These are phyloP conservation scores for Meloidogyne chitwoodi DNA, from an alignment of 1,140 invertebrate genomes.

Conservation along the genomic window DNA sequence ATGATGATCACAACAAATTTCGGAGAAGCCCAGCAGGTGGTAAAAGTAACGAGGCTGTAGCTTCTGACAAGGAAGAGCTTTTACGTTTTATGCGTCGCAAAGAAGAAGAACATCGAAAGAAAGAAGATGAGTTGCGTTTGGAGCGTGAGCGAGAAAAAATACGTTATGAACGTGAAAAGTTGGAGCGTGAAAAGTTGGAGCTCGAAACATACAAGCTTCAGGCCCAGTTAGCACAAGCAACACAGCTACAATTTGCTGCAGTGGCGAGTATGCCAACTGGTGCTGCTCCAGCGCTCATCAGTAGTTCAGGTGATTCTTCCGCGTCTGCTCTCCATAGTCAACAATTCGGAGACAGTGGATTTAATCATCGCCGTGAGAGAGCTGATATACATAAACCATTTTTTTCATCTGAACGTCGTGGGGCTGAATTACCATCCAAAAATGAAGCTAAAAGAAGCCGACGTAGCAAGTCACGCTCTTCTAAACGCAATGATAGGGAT, in stretches of 20 bases:
- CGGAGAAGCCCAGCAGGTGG: neutral
- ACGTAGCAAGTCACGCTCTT: neutral
- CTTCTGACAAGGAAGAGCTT: slow-evolving; percentile 17
- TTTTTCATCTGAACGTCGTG: neutral
- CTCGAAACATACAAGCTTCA: slow-evolving; percentile 30
- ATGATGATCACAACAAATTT: neutral
- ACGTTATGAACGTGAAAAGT: slow-evolving; percentile 37
- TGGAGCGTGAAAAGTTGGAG: slow-evolving; percentile 37
- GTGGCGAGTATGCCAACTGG: neutral
- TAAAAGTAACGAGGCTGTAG: neutral
- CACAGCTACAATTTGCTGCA: slow-evolving; percentile 15
- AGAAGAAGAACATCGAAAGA: slow-evolving; percentile 37
- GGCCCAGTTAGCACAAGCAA: slow-evolving; percentile 25
- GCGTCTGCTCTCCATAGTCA: neutral
- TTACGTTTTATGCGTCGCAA: slow-evolving; percentile 27
- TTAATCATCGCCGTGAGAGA: neutral
- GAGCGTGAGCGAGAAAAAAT: slow-evolving; percentile 26
- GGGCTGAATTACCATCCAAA: neutral
- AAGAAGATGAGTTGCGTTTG: slow-evolving; percentile 30
- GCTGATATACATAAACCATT: neutral
- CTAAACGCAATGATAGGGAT: neutral
- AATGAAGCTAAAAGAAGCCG: neutral
- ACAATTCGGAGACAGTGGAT: neutral
- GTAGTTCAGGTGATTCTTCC: neutral
- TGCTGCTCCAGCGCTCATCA: neutral